These are phyloP conservation scores for Lamprologus tigripictilis DNA, from an alignment of 2,113 vertebrate species.

Conservation along the genomic window DNA sequence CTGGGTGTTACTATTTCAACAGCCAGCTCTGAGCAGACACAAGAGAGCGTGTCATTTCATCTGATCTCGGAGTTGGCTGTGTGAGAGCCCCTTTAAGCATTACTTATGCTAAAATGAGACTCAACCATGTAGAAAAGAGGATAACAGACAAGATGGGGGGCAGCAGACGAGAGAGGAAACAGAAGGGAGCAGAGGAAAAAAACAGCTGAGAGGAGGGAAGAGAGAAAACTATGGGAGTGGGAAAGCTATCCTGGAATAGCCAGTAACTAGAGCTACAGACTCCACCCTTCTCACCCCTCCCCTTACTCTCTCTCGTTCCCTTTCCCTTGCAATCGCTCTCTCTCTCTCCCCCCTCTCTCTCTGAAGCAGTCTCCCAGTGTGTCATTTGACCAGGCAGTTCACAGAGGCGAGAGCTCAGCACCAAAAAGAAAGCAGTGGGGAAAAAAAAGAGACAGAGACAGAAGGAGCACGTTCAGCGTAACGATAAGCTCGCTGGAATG, in stretches of 20 bases:
- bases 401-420: conserved; percentile 62
- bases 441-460: conserved; percentile 19
- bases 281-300: conserved; percentile 67
- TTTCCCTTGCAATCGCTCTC: background rate
- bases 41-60: conserved; percentile 18
- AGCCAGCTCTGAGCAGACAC: background rate
- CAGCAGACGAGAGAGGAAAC: background rate
- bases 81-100: background rate
- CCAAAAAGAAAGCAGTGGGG: conserved; percentile 23
- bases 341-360: conserved; percentile 18
- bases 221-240: conserved; percentile 62
- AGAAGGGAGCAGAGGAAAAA: background rate
- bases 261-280: conserved; percentile 66
- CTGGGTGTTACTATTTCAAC: conserved; percentile 16
- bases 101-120: conserved; percentile 21
- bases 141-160: conserved; percentile 7
- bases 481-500: conserved; percentile 34
- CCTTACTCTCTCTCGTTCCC: conserved; percentile 9
- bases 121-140: conserved; percentile 19
- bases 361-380: conserved; percentile 55
- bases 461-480: conserved; percentile 12
- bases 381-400: conserved; percentile 75
- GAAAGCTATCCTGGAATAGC: conserved; percentile 73
- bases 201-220: conserved; percentile 32
- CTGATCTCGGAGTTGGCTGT: background rate